Conservation (phyloP, 2,888 invertebrate species). For the Melieria picta region DNA sequence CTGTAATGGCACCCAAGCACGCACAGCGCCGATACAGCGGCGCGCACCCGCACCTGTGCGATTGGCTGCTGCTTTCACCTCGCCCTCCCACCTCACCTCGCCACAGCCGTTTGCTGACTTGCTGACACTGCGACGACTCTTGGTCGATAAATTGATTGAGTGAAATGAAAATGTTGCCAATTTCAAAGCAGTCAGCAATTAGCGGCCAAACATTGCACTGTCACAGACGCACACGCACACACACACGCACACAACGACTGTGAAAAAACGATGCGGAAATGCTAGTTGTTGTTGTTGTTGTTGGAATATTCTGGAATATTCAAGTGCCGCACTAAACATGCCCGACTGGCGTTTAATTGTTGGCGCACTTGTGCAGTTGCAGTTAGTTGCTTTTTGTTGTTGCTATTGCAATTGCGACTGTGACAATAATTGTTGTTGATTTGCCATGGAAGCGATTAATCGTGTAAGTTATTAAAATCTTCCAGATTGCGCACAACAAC, state of each 20-base stretch:
- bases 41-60: not conserved
- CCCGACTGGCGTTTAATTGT: conserved; percentile 21
- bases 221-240: not conserved
- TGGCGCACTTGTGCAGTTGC: conserved; percentile 18
- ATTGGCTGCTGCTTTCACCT: not conserved
- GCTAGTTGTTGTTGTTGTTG: not conserved
- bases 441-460: conserved; percentile 25
- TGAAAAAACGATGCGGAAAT: conserved; percentile 20
- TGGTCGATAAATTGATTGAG: too few species aligned
- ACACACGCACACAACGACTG: not conserved
- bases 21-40: not conserved
- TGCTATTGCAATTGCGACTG: conserved; percentile 10
- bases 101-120: not conserved
- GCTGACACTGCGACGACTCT: too few species aligned
- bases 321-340: conserved; percentile 10
- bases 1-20: not conserved
- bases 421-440: conserved; percentile 32
- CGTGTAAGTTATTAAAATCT: conserved; percentile 19
- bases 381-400: too few species aligned
- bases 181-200: too few species aligned
- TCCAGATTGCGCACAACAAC: too few species aligned
- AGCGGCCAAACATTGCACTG: too few species aligned
- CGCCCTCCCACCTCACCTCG: not conserved
- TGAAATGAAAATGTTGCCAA: too few species aligned
- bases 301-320: not conserved